Percentiles rank a stretch among this genome's conserved stretches.
phyloP scores from a whole-genome alignment of 2,113 vertebrate genomes.

The Otis tarda region DNA sequence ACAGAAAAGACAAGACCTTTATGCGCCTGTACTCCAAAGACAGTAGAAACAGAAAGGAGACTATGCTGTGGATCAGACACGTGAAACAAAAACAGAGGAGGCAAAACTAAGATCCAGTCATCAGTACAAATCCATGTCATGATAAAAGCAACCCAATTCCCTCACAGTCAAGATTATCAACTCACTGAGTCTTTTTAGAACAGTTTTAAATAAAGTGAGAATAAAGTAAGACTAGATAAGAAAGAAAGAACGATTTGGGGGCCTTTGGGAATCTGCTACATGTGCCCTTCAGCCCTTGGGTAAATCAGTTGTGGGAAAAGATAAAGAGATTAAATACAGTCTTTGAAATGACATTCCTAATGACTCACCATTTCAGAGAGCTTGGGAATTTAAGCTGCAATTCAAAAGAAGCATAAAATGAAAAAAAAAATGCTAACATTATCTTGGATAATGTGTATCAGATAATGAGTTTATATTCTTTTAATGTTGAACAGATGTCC shows the following conservation, averaged over 20 bases:
- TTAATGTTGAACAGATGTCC: conserved; percentile 17
- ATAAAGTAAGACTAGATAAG: conserved; percentile 18
- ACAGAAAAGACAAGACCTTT: not conserved
- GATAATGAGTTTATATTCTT: conserved; percentile 4
- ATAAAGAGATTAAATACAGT: conserved; percentile 58
- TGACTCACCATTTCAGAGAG: conserved; percentile 44
- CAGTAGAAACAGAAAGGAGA: not conserved
- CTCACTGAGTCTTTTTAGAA: not conserved
- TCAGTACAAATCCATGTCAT: not conserved
- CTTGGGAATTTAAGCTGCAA: conserved; percentile 46
- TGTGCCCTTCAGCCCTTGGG: conserved; percentile 23
- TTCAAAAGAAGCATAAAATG: conserved; percentile 28
- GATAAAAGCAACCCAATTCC: not conserved
- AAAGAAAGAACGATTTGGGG: not conserved
- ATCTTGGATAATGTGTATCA: conserved; percentile 8
- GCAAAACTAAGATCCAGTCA: not conserved
- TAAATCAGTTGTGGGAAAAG: conserved; percentile 60
- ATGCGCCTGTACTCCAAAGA: not conserved
- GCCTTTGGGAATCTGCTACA: conserved; percentile 5
- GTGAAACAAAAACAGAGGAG: not conserved
- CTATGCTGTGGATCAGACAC: not conserved
- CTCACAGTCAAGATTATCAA: not conserved
- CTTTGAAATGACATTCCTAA: conserved; percentile 51
- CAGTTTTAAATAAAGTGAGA: conserved; percentile 22
- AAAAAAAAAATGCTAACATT: not conserved